A percentile compares a stretch with the other conserved stretches of the same genome.
Evolutionary conservation across 1,140 invertebrate genomes (phyloP).

Genomic region (Druon quercuslanigerum): DNA sequence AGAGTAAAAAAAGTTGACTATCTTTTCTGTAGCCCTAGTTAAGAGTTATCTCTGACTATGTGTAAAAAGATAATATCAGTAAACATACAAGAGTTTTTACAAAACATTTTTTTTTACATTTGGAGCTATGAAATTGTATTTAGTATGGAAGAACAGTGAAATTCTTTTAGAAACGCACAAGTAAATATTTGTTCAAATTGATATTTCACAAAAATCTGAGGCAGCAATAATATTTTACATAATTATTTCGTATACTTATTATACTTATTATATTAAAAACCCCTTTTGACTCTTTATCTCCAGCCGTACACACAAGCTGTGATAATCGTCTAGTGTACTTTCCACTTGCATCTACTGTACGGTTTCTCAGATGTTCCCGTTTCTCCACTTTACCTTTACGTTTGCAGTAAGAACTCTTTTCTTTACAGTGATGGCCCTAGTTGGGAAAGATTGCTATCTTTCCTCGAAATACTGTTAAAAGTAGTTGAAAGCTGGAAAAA

Average conservation of each 20-base stretch:
- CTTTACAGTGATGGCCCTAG: background rate
- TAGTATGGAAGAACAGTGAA: no score
- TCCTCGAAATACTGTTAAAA: background rate
- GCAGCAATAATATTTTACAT: no score
- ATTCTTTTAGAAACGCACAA: no score
- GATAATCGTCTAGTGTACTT: slow-evolving; percentile 14
- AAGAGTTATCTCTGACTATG: slow-evolving; percentile 33
- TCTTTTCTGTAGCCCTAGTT: slow-evolving; percentile 40
- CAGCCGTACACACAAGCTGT: slow-evolving; percentile 17
- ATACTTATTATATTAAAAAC: background rate
- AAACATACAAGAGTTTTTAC: background rate
- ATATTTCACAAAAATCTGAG: no score
- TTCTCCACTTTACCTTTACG: slow-evolving; percentile 7
- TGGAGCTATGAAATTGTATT: no score
- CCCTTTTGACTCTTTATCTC: slow-evolving; percentile 10
- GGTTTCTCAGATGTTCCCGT: slow-evolving; percentile 19
- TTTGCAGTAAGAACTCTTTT: background rate
- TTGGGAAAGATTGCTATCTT: background rate
- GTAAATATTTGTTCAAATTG: no score
- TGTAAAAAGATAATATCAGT: slow-evolving; percentile 38
- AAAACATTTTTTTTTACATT: no score
- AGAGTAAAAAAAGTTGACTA: slow-evolving; percentile 6
- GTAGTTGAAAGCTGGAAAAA: no score
- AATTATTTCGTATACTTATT: no score
- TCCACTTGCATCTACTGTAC: slow-evolving; percentile 19